Conservation (phyloP, 2,113 vertebrate species). For the Podarcis muralis region DNA sequence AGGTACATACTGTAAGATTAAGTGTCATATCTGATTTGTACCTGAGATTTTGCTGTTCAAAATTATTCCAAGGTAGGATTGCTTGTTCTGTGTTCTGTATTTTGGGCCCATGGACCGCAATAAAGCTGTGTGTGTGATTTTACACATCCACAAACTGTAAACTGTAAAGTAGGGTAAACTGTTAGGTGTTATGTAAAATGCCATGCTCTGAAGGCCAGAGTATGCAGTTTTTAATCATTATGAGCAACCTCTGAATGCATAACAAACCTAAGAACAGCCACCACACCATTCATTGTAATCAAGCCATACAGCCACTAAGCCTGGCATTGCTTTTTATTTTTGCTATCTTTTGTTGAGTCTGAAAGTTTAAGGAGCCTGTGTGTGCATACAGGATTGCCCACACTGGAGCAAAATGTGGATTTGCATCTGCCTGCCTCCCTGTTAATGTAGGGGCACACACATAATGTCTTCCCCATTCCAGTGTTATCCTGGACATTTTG, state of each 20-base stretch:
- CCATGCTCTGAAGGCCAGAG: not conserved
- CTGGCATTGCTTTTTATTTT: not conserved
- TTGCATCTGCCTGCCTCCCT: no score
- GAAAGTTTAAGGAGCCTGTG: not conserved
- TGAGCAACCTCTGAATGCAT: not conserved
- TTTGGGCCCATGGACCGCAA: no score
- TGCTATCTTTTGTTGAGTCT: not conserved
- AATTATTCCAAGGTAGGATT: not conserved
- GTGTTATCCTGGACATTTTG: no score
- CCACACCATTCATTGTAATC: not conserved
- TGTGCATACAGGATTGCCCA: no score
- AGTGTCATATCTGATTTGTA: not conserved
- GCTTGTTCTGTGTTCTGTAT: not conserved
- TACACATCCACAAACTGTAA: no score
- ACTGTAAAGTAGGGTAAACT: no score
- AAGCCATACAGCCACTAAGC: not conserved
- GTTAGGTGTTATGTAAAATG: not conserved
- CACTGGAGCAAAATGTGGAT: no score
- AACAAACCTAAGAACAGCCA: not conserved
- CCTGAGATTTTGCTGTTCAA: not conserved
- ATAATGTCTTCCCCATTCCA: no score
- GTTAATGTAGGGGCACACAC: no score
- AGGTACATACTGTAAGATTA: not conserved
- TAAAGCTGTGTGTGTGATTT: no score
- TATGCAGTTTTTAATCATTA: not conserved